These are phyloP conservation scores for Branchinecta lynchi DNA, from an alignment of 1,140 invertebrate species.

Conservation along the genomic window DNA sequence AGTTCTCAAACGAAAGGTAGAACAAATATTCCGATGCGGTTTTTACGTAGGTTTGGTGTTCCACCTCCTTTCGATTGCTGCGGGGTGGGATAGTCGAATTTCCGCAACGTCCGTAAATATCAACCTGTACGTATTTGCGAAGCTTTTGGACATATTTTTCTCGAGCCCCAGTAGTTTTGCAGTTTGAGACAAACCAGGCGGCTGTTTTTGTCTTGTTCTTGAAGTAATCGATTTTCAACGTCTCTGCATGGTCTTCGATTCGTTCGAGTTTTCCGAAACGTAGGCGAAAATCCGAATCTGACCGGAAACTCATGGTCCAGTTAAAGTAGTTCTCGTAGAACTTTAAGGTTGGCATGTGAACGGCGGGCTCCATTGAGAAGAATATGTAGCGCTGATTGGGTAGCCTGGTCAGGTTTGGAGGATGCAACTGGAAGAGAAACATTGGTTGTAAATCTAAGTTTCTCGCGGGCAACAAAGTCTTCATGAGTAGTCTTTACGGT, in stretches of 20 bases:
- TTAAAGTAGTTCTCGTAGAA: slow-evolving; percentile 29
- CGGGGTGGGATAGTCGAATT: slow-evolving; percentile 23
- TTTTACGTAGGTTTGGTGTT: slow-evolving; percentile 21
- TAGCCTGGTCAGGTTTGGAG: not conserved
- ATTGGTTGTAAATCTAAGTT: no score
- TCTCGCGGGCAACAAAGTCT: no score
- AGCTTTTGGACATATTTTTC: slow-evolving; percentile 31
- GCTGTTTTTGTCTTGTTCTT: slow-evolving; percentile 25
- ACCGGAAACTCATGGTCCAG: slow-evolving; percentile 36
- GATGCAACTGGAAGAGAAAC: no score
- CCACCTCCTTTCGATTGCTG: not conserved
- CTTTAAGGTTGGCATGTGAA: not conserved
- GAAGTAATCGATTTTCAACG: not conserved
- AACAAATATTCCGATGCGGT: slow-evolving; percentile 27
- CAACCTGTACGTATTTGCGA: slow-evolving; percentile 33
- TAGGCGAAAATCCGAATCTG: slow-evolving; percentile 29
- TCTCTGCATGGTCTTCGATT: slow-evolving; percentile 18
- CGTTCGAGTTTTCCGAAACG: slow-evolving; percentile 27
- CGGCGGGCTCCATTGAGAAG: slow-evolving; percentile 13
- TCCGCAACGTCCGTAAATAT: slow-evolving; percentile 36
- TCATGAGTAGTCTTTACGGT: no score
- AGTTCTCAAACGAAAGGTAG: slow-evolving; percentile 32
- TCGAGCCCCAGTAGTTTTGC: slow-evolving; percentile 29
- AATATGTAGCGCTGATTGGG: slow-evolving; percentile 15
- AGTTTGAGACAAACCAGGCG: slow-evolving; percentile 37